phyloP scores from a whole-genome alignment of 2,113 vertebrate genomes.

The Tinamus guttatus region DNA sequence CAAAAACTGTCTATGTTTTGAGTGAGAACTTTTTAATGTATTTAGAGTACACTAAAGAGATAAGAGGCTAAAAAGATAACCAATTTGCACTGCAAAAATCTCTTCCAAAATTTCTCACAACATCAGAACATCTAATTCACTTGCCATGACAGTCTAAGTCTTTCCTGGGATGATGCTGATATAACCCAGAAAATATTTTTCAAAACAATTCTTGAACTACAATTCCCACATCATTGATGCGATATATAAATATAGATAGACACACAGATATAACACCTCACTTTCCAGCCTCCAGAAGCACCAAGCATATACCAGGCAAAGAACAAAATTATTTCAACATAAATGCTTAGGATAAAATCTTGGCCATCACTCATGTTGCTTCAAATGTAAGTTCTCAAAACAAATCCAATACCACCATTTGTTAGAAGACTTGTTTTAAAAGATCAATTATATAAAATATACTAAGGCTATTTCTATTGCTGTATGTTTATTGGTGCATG shows the following conservation, averaged over 20 bases:
- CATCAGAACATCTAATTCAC: not conserved
- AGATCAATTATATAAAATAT: not conserved
- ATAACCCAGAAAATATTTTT: not conserved
- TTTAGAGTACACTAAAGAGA: not conserved
- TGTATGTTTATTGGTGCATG: not conserved
- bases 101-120: too few relatives aligned
- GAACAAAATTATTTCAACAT: not conserved
- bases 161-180: not conserved
- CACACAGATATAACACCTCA: not conserved
- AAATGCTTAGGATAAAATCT: not conserved
- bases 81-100: not conserved
- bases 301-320: not conserved
- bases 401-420: not conserved
- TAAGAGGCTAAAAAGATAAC: not conserved
- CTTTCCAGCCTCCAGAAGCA: not conserved
- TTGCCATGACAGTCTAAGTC: not conserved
- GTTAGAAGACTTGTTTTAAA: not conserved
- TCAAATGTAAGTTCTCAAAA: not conserved
- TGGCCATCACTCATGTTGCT: fast-evolving
- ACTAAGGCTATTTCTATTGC: not conserved
- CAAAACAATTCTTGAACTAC: not conserved
- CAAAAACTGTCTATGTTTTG: too few relatives aligned
- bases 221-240: not conserved
- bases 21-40: not conserved
- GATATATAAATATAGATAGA: not conserved